Conservation (phyloP, 2,113 vertebrate species). For the Leptocoma aspasia region DNA sequence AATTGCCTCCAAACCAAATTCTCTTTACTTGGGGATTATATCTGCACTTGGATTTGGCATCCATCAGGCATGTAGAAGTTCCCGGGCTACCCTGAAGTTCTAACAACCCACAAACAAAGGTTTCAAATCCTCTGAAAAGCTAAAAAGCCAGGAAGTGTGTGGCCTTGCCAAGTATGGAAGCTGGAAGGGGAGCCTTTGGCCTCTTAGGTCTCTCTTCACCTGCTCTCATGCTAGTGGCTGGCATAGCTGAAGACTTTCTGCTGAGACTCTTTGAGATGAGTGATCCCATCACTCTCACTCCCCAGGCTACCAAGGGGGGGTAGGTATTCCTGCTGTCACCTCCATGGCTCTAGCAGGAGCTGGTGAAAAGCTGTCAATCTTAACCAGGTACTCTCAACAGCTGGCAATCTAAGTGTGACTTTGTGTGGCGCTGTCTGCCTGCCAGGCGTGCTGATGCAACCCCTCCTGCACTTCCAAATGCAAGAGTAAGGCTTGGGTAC, state of each 20-base stretch:
- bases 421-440: background rate
- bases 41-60: background rate
- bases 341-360: background rate
- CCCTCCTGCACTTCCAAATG: background rate
- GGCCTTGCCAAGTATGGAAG: background rate
- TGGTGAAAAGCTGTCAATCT: background rate
- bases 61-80: background rate
- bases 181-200: background rate
- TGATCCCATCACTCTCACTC: fast-evolving
- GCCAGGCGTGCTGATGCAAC: background rate
- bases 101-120: background rate
- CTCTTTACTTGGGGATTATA: background rate
- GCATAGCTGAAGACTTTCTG: background rate
- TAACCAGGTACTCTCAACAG: background rate
- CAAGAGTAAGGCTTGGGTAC: background rate
- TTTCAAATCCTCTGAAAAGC: background rate
- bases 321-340: background rate
- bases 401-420: background rate
- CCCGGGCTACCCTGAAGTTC: background rate
- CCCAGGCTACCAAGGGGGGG: background rate
- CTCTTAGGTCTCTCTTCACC: background rate
- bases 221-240: background rate
- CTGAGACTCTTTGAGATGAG: background rate
- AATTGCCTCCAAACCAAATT: background rate
- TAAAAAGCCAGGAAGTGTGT: background rate